Conservation (phyloP, 30 jellyfish, hydroid and myxozoan genomes). For the Pseudorhiza aurosa region DNA sequence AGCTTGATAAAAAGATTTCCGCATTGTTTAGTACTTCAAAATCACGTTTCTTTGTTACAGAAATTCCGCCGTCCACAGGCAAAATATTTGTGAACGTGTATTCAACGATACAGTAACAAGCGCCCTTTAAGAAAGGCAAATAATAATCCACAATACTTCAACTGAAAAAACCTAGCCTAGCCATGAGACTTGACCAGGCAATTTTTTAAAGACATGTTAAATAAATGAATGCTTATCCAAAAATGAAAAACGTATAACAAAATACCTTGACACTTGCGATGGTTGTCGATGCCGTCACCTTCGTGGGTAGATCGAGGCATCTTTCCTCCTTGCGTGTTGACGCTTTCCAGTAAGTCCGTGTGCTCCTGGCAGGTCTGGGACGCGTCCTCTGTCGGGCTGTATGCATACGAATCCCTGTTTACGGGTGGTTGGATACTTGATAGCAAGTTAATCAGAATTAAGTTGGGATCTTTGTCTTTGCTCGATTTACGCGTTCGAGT, state of each 20-base stretch:
- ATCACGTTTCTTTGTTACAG: too few relatives aligned
- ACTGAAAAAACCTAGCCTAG: not conserved
- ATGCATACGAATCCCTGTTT: conserved; percentile 60
- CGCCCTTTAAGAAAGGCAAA: too few relatives aligned
- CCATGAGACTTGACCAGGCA: not conserved
- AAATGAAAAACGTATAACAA: not conserved
- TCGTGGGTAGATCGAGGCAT: not conserved
- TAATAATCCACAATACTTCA: not conserved
- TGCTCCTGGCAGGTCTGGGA: conserved; percentile 20
- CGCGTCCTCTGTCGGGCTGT: conserved; percentile 49
- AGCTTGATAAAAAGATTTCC: too few relatives aligned
- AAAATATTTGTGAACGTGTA: too few relatives aligned
- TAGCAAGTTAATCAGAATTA: conserved; percentile 66
- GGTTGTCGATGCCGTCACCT: not conserved
- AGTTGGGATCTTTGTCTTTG: conserved; percentile 80
- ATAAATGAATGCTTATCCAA: not conserved
- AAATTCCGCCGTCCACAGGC: too few relatives aligned
- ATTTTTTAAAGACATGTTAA: too few relatives aligned
- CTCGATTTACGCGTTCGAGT: conserved; percentile 51
- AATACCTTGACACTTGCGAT: not conserved
- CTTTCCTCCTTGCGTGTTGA: not conserved
- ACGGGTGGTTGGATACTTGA: conserved; percentile 88
- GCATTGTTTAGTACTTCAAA: too few relatives aligned
- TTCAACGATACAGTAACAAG: too few relatives aligned
- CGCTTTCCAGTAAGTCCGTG: not conserved